These are phyloP conservation scores for Mesitornis unicolor DNA, from an alignment of 2,113 vertebrate genomes.

Conservation along the genomic window DNA sequence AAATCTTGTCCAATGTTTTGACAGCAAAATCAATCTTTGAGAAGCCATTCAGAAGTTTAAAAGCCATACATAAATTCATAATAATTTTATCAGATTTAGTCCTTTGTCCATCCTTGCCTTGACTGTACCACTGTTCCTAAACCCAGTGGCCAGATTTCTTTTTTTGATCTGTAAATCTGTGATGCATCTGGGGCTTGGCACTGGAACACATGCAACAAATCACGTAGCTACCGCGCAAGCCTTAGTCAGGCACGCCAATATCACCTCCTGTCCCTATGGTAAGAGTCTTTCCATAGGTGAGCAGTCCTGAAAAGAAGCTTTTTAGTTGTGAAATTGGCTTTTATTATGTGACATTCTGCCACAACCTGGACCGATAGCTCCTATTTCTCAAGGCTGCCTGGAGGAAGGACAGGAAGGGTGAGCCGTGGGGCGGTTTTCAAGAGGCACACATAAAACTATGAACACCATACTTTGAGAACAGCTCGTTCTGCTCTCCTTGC, in stretches of 20 bases:
- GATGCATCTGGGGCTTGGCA: not conserved
- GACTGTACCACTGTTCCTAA: not conserved
- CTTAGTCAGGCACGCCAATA: not conserved
- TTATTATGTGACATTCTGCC: not conserved
- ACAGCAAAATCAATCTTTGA: not conserved
- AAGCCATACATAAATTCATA: not conserved
- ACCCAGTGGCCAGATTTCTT: no score
- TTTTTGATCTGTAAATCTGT: not conserved
- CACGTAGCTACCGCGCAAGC: fast-evolving
- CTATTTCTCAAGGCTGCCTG: not conserved
- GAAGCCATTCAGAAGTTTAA: not conserved
- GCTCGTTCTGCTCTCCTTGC: not conserved
- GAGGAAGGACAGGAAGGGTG: not conserved
- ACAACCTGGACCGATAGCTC: not conserved
- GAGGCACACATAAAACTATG: not conserved
- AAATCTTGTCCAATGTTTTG: not conserved
- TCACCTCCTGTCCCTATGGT: no score
- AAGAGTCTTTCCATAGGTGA: no score
- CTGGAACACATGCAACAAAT: not conserved
- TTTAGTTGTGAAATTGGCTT: not conserved
- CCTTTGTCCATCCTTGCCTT: not conserved
- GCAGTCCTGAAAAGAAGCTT: not conserved
- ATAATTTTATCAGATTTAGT: not conserved
- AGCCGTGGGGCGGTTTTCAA: not conserved
- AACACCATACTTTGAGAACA: fast-evolving